Conservation (phyloP, 1,140 invertebrate species). For the Aphelenchoides fujianensis region DNA sequence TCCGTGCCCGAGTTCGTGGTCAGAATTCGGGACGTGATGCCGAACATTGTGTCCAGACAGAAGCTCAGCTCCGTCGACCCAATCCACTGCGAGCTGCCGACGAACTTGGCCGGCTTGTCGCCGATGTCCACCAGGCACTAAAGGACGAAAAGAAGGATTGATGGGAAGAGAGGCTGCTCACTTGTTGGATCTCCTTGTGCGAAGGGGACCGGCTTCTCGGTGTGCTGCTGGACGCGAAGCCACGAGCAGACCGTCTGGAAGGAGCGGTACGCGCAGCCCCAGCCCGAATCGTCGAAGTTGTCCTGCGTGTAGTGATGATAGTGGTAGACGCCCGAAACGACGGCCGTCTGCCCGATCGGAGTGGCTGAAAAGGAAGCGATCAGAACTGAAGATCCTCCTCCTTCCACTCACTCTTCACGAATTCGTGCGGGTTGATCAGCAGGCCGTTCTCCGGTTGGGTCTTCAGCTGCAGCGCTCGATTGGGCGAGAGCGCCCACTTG, state of each 20-base stretch:
- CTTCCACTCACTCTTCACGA: slow-evolving; percentile 16
- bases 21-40: slow-evolving; percentile 74
- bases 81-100: slow-evolving; percentile 91
- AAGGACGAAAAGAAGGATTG: slow-evolving; percentile 41
- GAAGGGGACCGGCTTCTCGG: slow-evolving; percentile 76
- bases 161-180: slow-evolving; percentile 28
- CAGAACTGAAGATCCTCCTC: not conserved
- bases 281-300: slow-evolving; percentile 87
- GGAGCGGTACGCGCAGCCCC: slow-evolving; percentile 98
- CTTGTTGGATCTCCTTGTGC: slow-evolving; percentile 85
- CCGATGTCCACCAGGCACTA: slow-evolving; percentile 82
- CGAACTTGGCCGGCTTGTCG: slow-evolving; percentile 82
- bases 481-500: not conserved
- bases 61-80: slow-evolving; percentile 94
- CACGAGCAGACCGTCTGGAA: slow-evolving; percentile 94
- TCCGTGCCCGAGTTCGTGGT: slow-evolving; percentile 80
- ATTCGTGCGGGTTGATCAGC: slow-evolving; percentile 20
- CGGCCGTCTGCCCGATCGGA: slow-evolving; percentile 65
- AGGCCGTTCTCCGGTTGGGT: not conserved
- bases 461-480: not conserved
- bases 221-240: slow-evolving; percentile 90
- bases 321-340: slow-evolving; percentile 80
- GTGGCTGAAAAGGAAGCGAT: slow-evolving; percentile 32
- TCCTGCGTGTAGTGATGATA: slow-evolving; percentile 98
- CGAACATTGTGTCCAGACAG: slow-evolving; percentile 76